phyloP scores from a whole-genome alignment of 1,140 invertebrate genomes.

The Phortica variegata region DNA sequence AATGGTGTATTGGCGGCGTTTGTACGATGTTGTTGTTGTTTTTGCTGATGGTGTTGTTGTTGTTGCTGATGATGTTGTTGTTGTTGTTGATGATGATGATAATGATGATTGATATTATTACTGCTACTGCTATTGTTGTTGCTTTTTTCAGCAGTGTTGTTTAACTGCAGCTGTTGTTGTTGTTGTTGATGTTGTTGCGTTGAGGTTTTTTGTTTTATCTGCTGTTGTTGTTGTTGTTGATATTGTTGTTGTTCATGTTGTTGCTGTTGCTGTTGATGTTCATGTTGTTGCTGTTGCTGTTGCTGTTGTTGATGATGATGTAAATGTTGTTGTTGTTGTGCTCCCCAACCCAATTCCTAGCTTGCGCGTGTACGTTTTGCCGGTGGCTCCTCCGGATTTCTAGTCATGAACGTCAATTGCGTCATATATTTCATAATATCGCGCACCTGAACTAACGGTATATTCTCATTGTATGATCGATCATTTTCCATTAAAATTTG shows the following conservation, averaged over 20 bases:
- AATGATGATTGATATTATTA: constrained; percentile 10
- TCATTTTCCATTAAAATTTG: constrained; percentile 72
- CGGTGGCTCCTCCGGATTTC: constrained; percentile 51
- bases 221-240: constrained; percentile 11
- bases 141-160: constrained; percentile 17
- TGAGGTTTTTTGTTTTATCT: constrained; percentile 3
- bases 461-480: constrained; percentile 66
- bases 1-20: constrained; percentile 8
- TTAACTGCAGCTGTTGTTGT: constrained; percentile 8
- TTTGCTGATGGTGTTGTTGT: constrained; percentile 10
- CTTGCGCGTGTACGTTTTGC: constrained; percentile 52
- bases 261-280: constrained; percentile 17
- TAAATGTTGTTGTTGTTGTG: constrained; percentile 39
- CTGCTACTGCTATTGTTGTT: constrained; percentile 26
- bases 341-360: constrained; percentile 58
- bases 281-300: constrained; percentile 9
- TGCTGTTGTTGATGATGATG: constrained; percentile 27
- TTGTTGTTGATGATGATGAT: constrained; percentile 9
- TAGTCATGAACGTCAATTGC: constrained; percentile 80
- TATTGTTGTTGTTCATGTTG: constrained; percentile 6
- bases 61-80: constrained; percentile 15
- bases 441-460: constrained; percentile 75
- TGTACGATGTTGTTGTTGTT: constrained; percentile 7
- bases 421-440: constrained; percentile 82
- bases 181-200: constrained; percentile 4